Evolutionary conservation across 2,113 vertebrate species (phyloP).

Genomic region (Bostrychus sinensis): DNA sequence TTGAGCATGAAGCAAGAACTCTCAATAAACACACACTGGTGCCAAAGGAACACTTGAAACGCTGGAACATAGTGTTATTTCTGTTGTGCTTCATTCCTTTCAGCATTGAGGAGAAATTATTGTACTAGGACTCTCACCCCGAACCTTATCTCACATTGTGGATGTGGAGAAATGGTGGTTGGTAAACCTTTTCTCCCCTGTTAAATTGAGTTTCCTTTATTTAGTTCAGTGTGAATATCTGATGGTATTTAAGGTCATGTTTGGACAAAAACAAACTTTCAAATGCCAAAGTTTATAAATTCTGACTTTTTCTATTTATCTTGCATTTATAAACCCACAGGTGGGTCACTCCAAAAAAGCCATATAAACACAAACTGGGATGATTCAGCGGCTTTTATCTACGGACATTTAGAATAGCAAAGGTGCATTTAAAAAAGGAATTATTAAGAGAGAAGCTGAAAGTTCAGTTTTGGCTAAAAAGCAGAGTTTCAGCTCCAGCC

Average conservation of each 20-base stretch:
- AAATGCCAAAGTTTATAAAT: neutral
- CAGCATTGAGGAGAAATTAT: constrained; percentile 20
- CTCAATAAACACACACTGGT: constrained; percentile 50
- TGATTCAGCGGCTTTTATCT: neutral
- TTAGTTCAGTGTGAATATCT: neutral
- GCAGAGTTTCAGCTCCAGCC: too few species aligned
- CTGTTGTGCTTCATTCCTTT: constrained; percentile 24
- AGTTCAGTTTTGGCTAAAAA: too few species aligned
- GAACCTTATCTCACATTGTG: neutral
- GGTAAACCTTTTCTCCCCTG: neutral
- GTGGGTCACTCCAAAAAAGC: neutral
- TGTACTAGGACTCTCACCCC: neutral
- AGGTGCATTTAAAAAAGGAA: neutral
- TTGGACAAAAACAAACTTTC: neutral
- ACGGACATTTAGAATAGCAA: neutral
- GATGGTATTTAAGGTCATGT: constrained; percentile 1
- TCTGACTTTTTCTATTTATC: neutral
- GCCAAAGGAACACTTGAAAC: constrained; percentile 50
- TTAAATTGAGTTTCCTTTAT: neutral
- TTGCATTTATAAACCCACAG: neutral
- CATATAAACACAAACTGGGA: neutral
- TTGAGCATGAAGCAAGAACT: constrained; percentile 42
- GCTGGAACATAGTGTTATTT: constrained; percentile 41
- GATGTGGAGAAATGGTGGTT: constrained; percentile 6
- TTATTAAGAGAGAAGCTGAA: too few species aligned